These are phyloP conservation scores for Synergus umbraculus DNA, from an alignment of 2,888 invertebrate genomes.

Conservation along the genomic window DNA sequence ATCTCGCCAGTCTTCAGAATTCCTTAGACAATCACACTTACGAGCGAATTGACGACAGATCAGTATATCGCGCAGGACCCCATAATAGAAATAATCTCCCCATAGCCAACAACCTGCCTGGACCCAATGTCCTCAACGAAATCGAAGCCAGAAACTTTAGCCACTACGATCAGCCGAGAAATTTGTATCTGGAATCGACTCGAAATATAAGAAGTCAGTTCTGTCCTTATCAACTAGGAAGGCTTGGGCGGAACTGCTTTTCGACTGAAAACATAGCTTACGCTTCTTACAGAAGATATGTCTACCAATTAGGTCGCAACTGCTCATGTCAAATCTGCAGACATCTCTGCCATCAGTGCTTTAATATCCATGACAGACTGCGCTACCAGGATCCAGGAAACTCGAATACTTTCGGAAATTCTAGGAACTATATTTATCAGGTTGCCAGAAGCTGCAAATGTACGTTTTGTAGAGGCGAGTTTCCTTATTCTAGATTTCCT, in stretches of 20 bases:
- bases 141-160: constrained; percentile 60
- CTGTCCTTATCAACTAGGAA: constrained; percentile 65
- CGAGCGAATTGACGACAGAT: constrained; percentile 70
- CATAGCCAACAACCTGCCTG: constrained; percentile 59
- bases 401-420: constrained; percentile 55
- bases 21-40: constrained; percentile 67
- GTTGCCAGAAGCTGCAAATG: constrained; percentile 69
- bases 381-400: constrained; percentile 62
- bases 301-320: constrained; percentile 66
- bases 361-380: constrained; percentile 68
- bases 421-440: constrained; percentile 72
- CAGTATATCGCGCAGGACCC: constrained; percentile 59
- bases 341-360: constrained; percentile 69
- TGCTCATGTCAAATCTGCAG: constrained; percentile 70
- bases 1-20: constrained; percentile 56
- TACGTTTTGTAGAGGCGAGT: constrained; percentile 70
- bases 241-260: constrained; percentile 72
- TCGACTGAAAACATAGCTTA: constrained; percentile 74
- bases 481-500: constrained; percentile 65
- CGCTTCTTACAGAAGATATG: constrained; percentile 64
- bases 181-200: constrained; percentile 63
- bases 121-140: constrained; percentile 60
- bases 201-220: constrained; percentile 63
- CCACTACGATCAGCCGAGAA: constrained; percentile 66
- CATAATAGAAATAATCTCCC: constrained; percentile 58